Percentiles rank a stretch among this genome's conserved stretches.
Conservation (phyloP, 1,140 invertebrate genomes). For the Protaetia brevitarsis region DNA sequence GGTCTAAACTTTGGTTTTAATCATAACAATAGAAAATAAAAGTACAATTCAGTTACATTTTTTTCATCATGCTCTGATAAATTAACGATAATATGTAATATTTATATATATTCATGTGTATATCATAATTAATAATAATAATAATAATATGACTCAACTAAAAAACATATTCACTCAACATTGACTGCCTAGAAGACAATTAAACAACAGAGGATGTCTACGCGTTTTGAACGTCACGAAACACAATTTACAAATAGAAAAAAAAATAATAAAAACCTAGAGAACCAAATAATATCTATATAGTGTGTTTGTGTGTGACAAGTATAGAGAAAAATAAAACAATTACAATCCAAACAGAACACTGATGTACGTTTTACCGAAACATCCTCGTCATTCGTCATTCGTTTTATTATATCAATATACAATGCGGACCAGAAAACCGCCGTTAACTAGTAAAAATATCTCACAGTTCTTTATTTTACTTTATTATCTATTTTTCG, state of each 20-base stretch:
- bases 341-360: conserved; percentile 34
- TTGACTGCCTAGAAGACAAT: conserved; percentile 42
- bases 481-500: background rate
- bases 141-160: conserved; percentile 34
- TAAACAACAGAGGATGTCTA: conserved; percentile 48
- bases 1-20: conserved; percentile 49
- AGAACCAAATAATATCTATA: background rate
- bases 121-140: conserved; percentile 21
- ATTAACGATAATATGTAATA: conserved; percentile 37
- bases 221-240: conserved; percentile 42
- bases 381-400: conserved; percentile 44
- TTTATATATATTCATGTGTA: conserved; percentile 22
- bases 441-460: conserved; percentile 46
- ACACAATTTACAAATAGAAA: conserved; percentile 38
- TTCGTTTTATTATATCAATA: conserved; percentile 35
- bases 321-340: conserved; percentile 30
- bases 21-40: conserved; percentile 48
- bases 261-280: conserved; percentile 24
- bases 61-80: conserved; percentile 41
- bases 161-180: conserved; percentile 46
- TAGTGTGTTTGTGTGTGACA: conserved; percentile 13
- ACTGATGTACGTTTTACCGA: conserved; percentile 31
- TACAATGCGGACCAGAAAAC: conserved; percentile 34
- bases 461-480: conserved; percentile 44
- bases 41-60: conserved; percentile 46